Percentiles rank a stretch among this genome's conserved stretches.
Evolutionary conservation across 2,797 vertebrate genomes (phyloP).

Genomic region (Acanthiza pusilla): DNA sequence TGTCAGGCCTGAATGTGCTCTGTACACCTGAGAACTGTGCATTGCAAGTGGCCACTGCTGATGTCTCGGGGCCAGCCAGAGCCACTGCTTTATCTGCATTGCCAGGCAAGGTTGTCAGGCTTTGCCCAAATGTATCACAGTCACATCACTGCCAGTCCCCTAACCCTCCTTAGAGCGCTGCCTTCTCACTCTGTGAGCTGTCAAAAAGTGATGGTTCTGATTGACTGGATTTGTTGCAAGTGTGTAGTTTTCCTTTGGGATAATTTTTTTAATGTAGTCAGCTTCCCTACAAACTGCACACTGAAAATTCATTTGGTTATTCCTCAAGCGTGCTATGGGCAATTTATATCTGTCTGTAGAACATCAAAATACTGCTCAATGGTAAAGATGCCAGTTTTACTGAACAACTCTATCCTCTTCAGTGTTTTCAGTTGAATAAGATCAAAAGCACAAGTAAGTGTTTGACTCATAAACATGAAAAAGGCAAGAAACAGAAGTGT

Average conservation of each 20-base stretch:
- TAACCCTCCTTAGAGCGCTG: not conserved
- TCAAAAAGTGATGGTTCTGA: not conserved
- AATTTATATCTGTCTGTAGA: not conserved
- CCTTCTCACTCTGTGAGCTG: not conserved
- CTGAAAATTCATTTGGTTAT: not conserved
- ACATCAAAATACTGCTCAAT: not conserved
- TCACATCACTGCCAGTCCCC: not conserved
- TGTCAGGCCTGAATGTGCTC: not conserved
- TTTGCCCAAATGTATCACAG: not conserved
- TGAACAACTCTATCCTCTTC: not conserved
- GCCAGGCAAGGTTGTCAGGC: not conserved
- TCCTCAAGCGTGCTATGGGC: not conserved
- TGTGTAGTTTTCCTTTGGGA: not conserved
- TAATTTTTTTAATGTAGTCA: not conserved
- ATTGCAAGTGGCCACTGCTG: not conserved
- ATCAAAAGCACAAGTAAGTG: not conserved
- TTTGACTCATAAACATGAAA: not conserved
- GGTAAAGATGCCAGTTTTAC: not conserved
- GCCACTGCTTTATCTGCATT: not conserved
- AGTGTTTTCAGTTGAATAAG: not conserved
- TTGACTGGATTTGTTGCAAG: not conserved
- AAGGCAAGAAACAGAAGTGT: not conserved
- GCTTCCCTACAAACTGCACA: accelerated
- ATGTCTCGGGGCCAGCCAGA: not conserved
- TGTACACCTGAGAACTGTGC: not conserved